Conservation (phyloP, 2,113 vertebrate genomes). For the Ochotona princeps region DNA sequence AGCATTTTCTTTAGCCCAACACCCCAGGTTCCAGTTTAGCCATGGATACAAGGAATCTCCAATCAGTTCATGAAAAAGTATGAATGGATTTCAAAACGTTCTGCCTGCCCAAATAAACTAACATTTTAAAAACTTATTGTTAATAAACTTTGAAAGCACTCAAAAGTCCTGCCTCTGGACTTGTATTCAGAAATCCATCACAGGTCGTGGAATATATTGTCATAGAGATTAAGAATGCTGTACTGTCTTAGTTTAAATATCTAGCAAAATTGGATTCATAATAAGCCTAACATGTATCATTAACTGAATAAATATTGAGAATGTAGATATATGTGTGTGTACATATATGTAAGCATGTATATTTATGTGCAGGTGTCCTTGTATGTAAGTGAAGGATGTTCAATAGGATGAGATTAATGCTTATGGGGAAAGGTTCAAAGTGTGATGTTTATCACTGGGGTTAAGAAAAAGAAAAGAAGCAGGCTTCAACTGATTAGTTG, state of each 20-base stretch:
- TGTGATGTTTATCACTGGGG: background rate
- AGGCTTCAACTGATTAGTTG: background rate
- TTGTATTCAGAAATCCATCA: too few relatives aligned
- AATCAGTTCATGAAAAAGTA: too few relatives aligned
- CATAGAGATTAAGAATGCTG: background rate
- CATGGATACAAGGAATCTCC: background rate
- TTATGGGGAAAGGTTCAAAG: background rate
- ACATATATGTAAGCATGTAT: background rate
- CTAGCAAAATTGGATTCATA: background rate
- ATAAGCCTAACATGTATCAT: background rate
- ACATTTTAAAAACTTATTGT: too few relatives aligned
- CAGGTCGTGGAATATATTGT: background rate
- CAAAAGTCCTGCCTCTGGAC: too few relatives aligned
- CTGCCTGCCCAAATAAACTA: too few relatives aligned
- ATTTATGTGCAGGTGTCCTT: background rate
- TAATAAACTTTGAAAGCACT: too few relatives aligned
- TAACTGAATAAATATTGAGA: background rate
- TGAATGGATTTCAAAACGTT: too few relatives aligned
- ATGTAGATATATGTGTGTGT: background rate
- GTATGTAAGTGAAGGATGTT: background rate
- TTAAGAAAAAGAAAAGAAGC: background rate
- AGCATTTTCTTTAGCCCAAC: background rate
- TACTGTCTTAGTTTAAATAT: too few relatives aligned
- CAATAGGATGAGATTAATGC: background rate
- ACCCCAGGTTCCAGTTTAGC: background rate